Base-by-base conservation (phyloP, 2,888 invertebrate species). In the Drosophila hamatofila region DNA sequence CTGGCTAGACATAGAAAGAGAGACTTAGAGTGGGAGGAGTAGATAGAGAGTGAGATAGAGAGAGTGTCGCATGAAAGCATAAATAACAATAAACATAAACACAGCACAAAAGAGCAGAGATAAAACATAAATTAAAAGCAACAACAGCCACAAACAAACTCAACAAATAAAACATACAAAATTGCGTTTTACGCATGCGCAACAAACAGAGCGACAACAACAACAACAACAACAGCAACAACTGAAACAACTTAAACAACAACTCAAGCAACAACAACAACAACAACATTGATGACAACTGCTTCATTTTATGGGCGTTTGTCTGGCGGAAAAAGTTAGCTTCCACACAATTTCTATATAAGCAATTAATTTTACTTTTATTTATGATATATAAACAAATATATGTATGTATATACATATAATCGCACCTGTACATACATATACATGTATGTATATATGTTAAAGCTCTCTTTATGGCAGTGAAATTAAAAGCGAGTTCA, bases 321-420 rank as follows among this genome's bases (percentile, higher is more conserved):
- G 59, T 58, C 67, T 52, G 52, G 59, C 67, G 62, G 67, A 75
- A 76, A 75, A 71, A 75, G 59, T 48, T 61, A 27, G n/a, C 73
- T 63, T 33, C 33, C 58, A 72, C 62, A 67, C 62, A 76, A 62
- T 71, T 72, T 67, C 59, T 72, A 63, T 60, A 76, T 49, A 72
- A 61, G 59, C 68, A 75, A 72, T 76, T 76, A 72, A 76, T 76
- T 78, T 78, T 61, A 60, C 68, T 78, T 78, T 78, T 78, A 78
- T 78, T 77, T 76, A 76, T 73, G 46, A 64, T 56, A 55, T 39
- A 54, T 37, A 16, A 12, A 57, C 33, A 21, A 25, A 52, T 21
- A 21, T 12, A 12, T 56, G 14, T 21, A 46, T 52, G 2, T 14
- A 51, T 18, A 37, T 12, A 33, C 1, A 11, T 35, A 44, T 35